phyloP scores from a whole-genome alignment of 2,888 invertebrate species.

The Muschampia plurimacula region DNA sequence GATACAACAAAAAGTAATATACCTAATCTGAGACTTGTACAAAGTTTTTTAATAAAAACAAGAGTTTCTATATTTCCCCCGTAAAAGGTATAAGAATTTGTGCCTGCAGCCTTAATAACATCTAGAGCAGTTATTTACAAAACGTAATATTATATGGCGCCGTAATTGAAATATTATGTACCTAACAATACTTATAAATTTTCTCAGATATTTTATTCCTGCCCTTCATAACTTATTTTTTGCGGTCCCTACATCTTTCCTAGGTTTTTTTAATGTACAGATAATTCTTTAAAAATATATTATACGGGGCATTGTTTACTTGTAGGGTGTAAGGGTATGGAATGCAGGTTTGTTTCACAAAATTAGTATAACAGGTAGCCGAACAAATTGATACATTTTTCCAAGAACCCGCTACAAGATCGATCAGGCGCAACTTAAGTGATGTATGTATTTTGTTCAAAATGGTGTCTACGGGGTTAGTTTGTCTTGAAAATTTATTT shows the following conservation, averaged over 20 bases:
- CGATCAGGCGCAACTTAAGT: not conserved
- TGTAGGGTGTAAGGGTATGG: slow-evolving; percentile 22
- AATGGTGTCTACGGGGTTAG: no score
- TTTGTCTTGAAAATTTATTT: no score
- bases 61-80: not conserved
- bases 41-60: not conserved
- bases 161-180: no score
- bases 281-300: not conserved
- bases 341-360: slow-evolving; percentile 30
- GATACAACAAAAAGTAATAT: not conserved
- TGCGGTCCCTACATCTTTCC: not conserved
- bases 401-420: slow-evolving; percentile 1
- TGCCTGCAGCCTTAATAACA: not conserved
- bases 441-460: not conserved
- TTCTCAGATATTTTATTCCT: no score
- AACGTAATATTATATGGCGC: not conserved
- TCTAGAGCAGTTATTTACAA: not conserved
- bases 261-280: not conserved
- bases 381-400: not conserved
- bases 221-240: not conserved
- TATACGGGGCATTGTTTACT: slow-evolving; percentile 11
- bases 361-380: slow-evolving; percentile 35
- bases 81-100: not conserved
- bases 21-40: slow-evolving; percentile 4
- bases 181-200: no score